Conservation (phyloP, 2,113 vertebrate species). For the Beaufortia kweichowensis region DNA sequence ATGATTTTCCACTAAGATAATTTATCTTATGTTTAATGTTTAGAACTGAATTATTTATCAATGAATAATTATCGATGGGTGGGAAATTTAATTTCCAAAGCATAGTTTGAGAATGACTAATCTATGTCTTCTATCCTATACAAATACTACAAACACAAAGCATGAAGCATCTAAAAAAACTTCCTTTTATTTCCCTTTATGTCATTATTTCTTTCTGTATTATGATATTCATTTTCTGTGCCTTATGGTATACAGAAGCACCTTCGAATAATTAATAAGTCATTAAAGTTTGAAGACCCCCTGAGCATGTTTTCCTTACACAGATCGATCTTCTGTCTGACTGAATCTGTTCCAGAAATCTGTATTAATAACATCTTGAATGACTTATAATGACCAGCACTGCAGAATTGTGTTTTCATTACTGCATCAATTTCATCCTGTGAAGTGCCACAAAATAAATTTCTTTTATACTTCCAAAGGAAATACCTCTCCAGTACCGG, state of each 20-base stretch:
- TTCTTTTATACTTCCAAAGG: neutral
- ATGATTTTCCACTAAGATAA: neutral
- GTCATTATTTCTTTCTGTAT: too few species aligned
- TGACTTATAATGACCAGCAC: neutral
- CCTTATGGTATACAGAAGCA: neutral
- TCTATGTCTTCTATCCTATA: too few species aligned
- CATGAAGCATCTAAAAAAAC: too few species aligned
- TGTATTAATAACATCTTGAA: neutral
- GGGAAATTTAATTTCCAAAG: too few species aligned
- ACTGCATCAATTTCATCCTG: neutral
- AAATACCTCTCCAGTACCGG: neutral
- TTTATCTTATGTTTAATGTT: too few species aligned
- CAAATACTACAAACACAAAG: too few species aligned
- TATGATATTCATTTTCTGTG: too few species aligned
- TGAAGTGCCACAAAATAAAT: constrained; percentile 8
- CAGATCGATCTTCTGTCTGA: constrained; percentile 26
- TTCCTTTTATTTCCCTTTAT: too few species aligned
- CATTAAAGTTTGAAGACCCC: neutral
- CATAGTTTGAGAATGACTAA: too few species aligned
- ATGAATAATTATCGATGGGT: too few species aligned
- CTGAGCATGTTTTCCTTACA: constrained; percentile 6
- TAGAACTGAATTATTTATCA: too few species aligned
- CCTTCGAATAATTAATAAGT: neutral
- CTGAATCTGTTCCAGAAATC: neutral
- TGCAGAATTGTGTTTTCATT: neutral